Conservation (phyloP, 2,113 vertebrate species). For the Sarotherodon lohbergeri region DNA sequence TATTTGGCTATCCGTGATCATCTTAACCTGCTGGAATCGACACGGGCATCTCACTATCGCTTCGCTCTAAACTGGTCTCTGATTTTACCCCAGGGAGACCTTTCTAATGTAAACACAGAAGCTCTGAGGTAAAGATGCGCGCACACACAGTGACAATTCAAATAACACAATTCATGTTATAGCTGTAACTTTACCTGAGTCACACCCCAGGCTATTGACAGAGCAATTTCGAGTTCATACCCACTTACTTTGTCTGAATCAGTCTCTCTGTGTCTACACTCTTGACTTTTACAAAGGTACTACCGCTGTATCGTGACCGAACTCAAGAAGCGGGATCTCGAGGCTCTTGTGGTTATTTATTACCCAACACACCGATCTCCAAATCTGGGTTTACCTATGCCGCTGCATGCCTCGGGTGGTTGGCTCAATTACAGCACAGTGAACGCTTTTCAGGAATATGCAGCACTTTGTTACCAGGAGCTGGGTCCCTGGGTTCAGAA, state of each 20-base stretch:
- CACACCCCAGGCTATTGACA: neutral
- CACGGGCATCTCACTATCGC: conserved; percentile 84
- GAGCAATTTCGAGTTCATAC: neutral
- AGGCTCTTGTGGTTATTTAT: conserved; percentile 83
- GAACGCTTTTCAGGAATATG: conserved; percentile 81
- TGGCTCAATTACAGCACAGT: conserved; percentile 83
- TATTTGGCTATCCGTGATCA: conserved; percentile 83
- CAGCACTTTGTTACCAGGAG: conserved; percentile 83
- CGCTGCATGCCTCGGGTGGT: conserved; percentile 76
- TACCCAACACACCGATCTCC: conserved; percentile 77
- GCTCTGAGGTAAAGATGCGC: conserved; percentile 68
- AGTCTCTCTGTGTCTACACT: neutral
- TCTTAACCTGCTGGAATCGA: conserved; percentile 75
- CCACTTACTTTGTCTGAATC: neutral
- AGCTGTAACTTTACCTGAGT: neutral
- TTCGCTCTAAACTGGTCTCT: conserved; percentile 93
- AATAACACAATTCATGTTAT: neutral
- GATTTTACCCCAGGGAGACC: conserved; percentile 81
- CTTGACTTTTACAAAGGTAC: conserved; percentile 62
- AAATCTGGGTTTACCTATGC: conserved; percentile 75
- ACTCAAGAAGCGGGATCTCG: conserved; percentile 72
- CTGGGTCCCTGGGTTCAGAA: conserved; percentile 81
- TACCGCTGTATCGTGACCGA: conserved; percentile 86
- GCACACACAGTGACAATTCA: neutral
- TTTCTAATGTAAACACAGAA: conserved; percentile 73